Percentiles rank a stretch among this genome's conserved stretches.
Conservation (phyloP, 2,797 vertebrate species). For the Steatocranus sp. region DNA sequence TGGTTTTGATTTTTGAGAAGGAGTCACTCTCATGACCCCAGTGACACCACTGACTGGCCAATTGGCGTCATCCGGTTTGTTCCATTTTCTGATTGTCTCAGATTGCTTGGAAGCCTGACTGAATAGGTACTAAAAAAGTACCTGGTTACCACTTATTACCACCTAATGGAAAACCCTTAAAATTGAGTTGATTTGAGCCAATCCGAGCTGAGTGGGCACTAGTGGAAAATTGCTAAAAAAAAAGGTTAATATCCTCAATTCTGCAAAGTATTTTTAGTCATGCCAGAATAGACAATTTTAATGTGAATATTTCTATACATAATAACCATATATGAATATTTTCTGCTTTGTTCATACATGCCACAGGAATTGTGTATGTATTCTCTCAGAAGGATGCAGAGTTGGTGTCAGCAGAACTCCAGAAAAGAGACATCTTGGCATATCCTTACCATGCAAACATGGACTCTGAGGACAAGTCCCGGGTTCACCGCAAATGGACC, state of each 20-base stretch:
- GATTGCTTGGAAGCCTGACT: not conserved
- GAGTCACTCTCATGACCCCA: not conserved
- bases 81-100: not conserved
- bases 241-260: not conserved
- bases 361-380: constrained; percentile 92
- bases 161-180: not conserved
- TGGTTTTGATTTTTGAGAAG: not conserved
- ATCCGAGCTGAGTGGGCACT: not conserved
- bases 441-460: constrained; percentile 90
- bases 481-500: constrained; percentile 85
- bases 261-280: not conserved
- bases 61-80: not conserved
- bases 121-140: not conserved
- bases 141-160: not conserved
- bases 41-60: not conserved
- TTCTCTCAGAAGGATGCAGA: constrained; percentile 98
- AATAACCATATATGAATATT: not conserved
- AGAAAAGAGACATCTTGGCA: constrained; percentile 81
- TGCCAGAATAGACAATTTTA: not conserved
- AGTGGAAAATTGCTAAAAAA: not conserved
- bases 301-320: not conserved
- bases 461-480: constrained; percentile 82
- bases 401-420: constrained; percentile 81
- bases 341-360: not conserved
- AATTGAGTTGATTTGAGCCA: not conserved